Evolutionary conservation across 2,888 invertebrate species (phyloP).

Genomic region (Branchipolynoe longqiensis): DNA sequence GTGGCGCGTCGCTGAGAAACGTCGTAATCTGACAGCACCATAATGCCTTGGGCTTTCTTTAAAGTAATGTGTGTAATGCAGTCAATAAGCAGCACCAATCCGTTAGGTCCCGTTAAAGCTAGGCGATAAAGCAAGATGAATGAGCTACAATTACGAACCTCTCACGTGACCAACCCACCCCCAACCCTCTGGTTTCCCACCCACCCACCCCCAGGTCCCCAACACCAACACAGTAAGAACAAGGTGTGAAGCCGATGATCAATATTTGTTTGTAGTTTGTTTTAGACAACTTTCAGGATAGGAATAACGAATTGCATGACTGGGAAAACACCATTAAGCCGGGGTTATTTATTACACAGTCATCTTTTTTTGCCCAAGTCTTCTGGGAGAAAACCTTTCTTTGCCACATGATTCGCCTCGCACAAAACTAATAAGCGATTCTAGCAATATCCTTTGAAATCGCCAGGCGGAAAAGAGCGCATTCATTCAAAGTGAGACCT

Average conservation of each 20-base stretch:
- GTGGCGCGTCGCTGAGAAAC: no score
- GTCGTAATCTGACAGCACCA: no score
- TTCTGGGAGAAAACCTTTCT: not conserved
- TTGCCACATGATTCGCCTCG: not conserved
- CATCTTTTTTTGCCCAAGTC: not conserved
- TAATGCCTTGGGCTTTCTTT: no score
- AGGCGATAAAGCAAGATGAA: no score
- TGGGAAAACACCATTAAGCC: not conserved
- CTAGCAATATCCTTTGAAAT: not conserved
- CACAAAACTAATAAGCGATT: not conserved
- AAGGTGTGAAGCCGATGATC: conserved; percentile 31
- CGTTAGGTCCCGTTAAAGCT: no score
- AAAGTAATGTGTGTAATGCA: no score
- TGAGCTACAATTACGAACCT: conserved; percentile 8
- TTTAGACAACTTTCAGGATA: not conserved
- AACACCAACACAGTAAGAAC: not conserved
- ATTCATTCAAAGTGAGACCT: not conserved
- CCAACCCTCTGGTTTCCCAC: no score
- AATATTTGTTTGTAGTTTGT: conserved; percentile 41
- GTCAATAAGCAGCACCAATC: no score
- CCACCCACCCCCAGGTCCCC: not conserved
- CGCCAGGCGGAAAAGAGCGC: not conserved
- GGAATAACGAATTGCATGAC: conserved; percentile 27
- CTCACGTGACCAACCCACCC: not conserved
- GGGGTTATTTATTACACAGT: not conserved